Conservation (phyloP, 37 sponge, comb jelly and placozoan species). For the Trichoplax adhaerens region DNA sequence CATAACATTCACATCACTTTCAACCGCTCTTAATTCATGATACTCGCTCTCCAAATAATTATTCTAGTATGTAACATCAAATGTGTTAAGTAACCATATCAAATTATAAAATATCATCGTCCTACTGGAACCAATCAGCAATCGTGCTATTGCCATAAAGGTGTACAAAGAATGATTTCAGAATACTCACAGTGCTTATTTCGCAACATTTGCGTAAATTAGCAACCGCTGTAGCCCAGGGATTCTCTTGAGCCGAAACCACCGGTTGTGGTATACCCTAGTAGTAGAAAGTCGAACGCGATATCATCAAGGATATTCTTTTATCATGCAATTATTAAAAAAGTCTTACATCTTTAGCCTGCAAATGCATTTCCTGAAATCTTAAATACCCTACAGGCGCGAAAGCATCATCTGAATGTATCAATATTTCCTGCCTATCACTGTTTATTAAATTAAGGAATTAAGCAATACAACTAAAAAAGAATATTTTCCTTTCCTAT, state of each 20-base stretch:
- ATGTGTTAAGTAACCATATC: too few relatives aligned
- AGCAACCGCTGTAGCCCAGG: too few relatives aligned
- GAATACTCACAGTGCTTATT: conserved; percentile 16
- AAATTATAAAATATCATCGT: too few relatives aligned
- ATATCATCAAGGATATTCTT: too few relatives aligned
- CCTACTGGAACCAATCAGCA: conserved; percentile 6
- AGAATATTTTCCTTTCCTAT: neutral
- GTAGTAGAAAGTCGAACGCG: too few relatives aligned
- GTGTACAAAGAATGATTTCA: neutral
- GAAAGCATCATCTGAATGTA: conserved; percentile 60
- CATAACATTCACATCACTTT: conserved; percentile 7
- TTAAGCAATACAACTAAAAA: neutral
- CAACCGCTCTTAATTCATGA: neutral
- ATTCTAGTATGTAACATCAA: too few relatives aligned
- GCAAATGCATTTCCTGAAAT: conserved; percentile 36
- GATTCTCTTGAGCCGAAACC: too few relatives aligned
- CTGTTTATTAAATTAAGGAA: too few relatives aligned
- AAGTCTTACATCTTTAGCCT: neutral
- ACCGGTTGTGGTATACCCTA: too few relatives aligned
- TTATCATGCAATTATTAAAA: too few relatives aligned
- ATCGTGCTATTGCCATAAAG: neutral
- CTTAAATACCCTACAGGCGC: conserved; percentile 79
- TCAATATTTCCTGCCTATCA: conserved; percentile 4
- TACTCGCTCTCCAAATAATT: too few relatives aligned
- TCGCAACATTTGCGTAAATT: too few relatives aligned